phyloP scores from a whole-genome alignment of 1,140 invertebrate species.

The Drepana arcuata region DNA sequence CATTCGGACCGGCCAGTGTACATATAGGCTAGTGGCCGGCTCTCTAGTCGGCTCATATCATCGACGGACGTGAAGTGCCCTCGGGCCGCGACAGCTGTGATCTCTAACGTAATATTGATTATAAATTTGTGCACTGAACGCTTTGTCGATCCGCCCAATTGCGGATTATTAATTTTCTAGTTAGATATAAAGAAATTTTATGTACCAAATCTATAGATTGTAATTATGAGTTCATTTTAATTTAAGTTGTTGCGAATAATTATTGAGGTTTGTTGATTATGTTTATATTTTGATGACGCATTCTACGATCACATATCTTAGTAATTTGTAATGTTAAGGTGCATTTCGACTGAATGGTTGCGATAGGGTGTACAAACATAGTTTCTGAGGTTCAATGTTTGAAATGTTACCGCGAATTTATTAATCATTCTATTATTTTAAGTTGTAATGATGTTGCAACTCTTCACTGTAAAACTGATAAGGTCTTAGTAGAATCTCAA shows the following conservation, averaged over 20 bases:
- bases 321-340: constrained; percentile 11
- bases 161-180: constrained; percentile 52
- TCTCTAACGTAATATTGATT: constrained; percentile 64
- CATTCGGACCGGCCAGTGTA: constrained; percentile 52
- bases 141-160: constrained; percentile 27
- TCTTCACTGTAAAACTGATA: constrained; percentile 33
- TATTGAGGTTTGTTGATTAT: constrained; percentile 64
- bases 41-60: constrained; percentile 66
- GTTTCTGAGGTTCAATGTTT: background rate
- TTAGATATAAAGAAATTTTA: constrained; percentile 66
- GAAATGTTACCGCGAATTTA: constrained; percentile 28
- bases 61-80: constrained; percentile 47
- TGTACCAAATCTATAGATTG: constrained; percentile 65
- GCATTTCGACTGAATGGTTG: constrained; percentile 13
- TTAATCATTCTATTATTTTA: constrained; percentile 23
- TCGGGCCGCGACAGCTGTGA: constrained; percentile 63
- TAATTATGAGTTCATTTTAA: constrained; percentile 42
- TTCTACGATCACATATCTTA: constrained; percentile 35
- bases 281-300: constrained; percentile 36
- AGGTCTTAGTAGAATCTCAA: constrained; percentile 42
- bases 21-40: constrained; percentile 53
- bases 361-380: constrained; percentile 4
- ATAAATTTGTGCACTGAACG: constrained; percentile 59
- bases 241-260: constrained; percentile 61
- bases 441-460: constrained; percentile 29